Conservation (phyloP, 2,888 invertebrate species). For the Agrotis clavis region DNA sequence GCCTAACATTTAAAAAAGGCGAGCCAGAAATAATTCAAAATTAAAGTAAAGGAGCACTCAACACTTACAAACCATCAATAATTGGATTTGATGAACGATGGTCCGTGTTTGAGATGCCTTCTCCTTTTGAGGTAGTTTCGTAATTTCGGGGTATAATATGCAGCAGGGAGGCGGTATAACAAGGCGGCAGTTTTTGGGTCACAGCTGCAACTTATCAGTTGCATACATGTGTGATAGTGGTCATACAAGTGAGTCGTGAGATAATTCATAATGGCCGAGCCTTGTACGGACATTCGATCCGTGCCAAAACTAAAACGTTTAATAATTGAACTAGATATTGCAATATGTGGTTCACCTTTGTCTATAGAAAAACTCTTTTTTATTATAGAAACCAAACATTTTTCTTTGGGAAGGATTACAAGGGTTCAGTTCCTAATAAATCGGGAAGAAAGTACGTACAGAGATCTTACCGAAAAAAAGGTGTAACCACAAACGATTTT, state of each 20-base stretch:
- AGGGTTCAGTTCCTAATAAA: too few relatives aligned
- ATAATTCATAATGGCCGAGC: slow-evolving; percentile 79
- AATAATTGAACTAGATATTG: slow-evolving; percentile 41
- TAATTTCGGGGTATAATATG: slow-evolving; percentile 53
- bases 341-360: slow-evolving; percentile 39
- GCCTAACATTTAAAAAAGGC: slow-evolving; percentile 6
- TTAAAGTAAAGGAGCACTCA: slow-evolving; percentile 2
- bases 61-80: not conserved
- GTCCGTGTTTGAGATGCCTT: slow-evolving; percentile 51
- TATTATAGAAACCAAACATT: not conserved
- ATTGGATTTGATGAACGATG: slow-evolving; percentile 39
- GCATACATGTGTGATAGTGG: slow-evolving; percentile 77
- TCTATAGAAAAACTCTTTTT: not conserved
- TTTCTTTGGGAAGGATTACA: not conserved
- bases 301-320: slow-evolving; percentile 44
- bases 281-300: slow-evolving; percentile 69
- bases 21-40: slow-evolving; percentile 2
- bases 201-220: slow-evolving; percentile 87
- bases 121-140: slow-evolving; percentile 59
- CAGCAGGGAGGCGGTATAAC: slow-evolving; percentile 64
- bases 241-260: slow-evolving; percentile 70
- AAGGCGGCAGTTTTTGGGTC: slow-evolving; percentile 83
- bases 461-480: too few relatives aligned
- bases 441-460: too few relatives aligned
- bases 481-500: too few relatives aligned